Base-by-base conservation (phyloP, 2,797 vertebrate genomes). In the Oreortyx pictus region DNA sequence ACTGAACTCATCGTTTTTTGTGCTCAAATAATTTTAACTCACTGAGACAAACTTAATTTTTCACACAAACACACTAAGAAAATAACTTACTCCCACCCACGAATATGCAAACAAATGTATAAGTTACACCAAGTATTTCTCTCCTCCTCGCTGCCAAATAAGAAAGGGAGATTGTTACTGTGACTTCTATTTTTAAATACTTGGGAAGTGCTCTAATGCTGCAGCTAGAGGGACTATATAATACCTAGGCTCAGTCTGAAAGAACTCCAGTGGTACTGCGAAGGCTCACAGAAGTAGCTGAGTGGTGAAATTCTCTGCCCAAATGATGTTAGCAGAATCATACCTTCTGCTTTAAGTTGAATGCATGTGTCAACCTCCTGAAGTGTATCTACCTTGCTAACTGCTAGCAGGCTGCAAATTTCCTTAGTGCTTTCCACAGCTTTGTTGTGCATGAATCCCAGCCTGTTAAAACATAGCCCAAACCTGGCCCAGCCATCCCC, bases 111-210 rank as follows among this genome's bases (percentile, higher is more conserved):
- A 96, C 92, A 95, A 91, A 94, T 41, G 71, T 82, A 7, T 89
- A 89, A 88, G 67, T 90, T 89, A 89, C 0, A 74, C 92, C 94
- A 94, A 94, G 79, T 90, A 91, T 95, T 95, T 86, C 64, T 94
- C 52, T 94, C 52, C 87, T 76, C 44, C 66, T 73, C 13, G 5
- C 95, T 93, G 95, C 94, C 95, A 96, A 95, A 82, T 66, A 59
- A 94, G 90, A 92, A 92, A 89, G 57, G 77, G 67, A 96, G 89
- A 92, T 91, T 82, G 77, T 96, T 94, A 49, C 85, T 89, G 80
- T 4, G 52, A 82, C 62, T 94, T 94, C 96, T 96, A 81, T 95
- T 96, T 95, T 91, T 91, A 93, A 91, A 86, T 89, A 19, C 71
- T 93, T 92, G 94, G 90, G 89, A 95, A 93, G 80, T 86, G 74